These are phyloP conservation scores for Agrochola lychnidis DNA, from an alignment of 2,888 invertebrate genomes.

Conservation along the genomic window DNA sequence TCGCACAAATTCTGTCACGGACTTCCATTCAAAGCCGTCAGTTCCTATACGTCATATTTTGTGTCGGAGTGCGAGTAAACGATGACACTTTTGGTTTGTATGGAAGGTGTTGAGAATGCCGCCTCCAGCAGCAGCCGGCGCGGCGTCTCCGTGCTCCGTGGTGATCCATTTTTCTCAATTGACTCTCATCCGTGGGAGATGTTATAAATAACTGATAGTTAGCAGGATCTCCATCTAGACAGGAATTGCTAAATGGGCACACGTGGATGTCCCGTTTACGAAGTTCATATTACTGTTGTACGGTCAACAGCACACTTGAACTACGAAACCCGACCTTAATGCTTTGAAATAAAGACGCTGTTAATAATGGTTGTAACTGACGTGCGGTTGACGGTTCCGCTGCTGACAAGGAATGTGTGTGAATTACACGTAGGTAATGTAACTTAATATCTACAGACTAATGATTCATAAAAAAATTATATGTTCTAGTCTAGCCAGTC, in stretches of 20 bases:
- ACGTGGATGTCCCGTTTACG: constrained; percentile 46
- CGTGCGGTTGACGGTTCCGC: not conserved
- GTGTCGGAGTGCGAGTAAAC: not conserved
- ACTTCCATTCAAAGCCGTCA: no score
- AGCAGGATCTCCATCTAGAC: constrained; percentile 31
- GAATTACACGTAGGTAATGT: constrained; percentile 6
- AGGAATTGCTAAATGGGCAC: constrained; percentile 33
- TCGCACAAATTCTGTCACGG: no score
- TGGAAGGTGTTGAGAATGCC: not conserved
- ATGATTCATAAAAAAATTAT: not conserved
- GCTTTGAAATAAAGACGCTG: not conserved
- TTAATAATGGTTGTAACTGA: not conserved
- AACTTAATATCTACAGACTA: constrained; percentile 20
- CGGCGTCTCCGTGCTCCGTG: not conserved
- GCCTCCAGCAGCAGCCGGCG: not conserved
- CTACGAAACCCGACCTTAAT: not conserved
- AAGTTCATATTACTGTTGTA: constrained; percentile 12
- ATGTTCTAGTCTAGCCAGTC: not conserved
- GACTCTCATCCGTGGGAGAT: constrained; percentile 31
- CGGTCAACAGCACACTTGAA: not conserved
- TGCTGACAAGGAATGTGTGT: not conserved
- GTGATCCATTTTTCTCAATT: constrained; percentile 59
- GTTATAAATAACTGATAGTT: constrained; percentile 48
- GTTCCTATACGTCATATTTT: not conserved
- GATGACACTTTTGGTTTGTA: not conserved